Base-by-base conservation (phyloP, 2,888 invertebrate species). In the Drosophila prostipennis region DNA sequence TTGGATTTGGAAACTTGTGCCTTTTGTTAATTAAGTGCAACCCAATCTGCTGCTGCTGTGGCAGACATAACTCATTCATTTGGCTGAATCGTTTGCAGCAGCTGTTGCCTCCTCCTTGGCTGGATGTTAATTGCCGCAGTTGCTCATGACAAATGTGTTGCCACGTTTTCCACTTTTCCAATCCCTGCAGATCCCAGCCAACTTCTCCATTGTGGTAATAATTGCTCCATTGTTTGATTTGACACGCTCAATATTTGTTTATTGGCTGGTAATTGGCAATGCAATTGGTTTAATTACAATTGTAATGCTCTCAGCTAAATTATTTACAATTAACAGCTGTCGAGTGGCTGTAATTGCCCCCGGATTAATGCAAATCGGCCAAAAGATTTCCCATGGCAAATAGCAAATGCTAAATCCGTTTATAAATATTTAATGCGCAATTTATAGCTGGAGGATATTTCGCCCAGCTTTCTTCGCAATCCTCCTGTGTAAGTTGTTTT, bases 21-120 rank as follows among this genome's bases (percentile, higher is more conserved):
- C 42, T 39, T 57, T 60, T 57, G 55, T 61, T 78, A 77, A 84
- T 81, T 78, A 77, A 77, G 69, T 84, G 71, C 70, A 71, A 63
- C 76, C 58, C 49, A 72, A 71, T 72, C 73, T 73, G 72, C 43
- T 49, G 49, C 48, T 37, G 52, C 49, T 52, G 43, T 34, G 53
- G 43, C 43, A 59, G 56, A 72, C 46, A 71, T 78, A 69, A 69
- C 65, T 72, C 52, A 68, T 72, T 77, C 71, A 65, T 40, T 45
- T 16, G 14, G 19, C 43, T 36, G 37, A 49, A 49, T 58, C 58
- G 60, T 54, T 61, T 39, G 60, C 56, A 40, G 58, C 63, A 69
- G 54, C 52, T 61, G 64, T 45, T 59, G 63, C 23, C 48, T 14
- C 23, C 32, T 48, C 7, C 51, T 42, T 26, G 57, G 57, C 39